Percentiles rank a stretch among this genome's conserved stretches.
Evolutionary conservation across 2,888 invertebrate genomes (phyloP).

Genomic region (Heteromurus nitidus): DNA sequence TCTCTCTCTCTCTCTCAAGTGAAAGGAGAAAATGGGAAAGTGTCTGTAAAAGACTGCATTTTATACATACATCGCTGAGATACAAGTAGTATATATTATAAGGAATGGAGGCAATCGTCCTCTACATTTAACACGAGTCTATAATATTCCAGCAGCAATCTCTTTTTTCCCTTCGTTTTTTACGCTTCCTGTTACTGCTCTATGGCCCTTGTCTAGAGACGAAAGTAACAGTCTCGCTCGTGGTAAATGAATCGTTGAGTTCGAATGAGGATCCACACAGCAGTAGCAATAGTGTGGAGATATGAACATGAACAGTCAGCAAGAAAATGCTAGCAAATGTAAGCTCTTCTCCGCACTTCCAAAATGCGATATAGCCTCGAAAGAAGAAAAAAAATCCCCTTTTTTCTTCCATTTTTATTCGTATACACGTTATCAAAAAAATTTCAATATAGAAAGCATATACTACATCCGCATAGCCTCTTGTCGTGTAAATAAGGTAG

Average conservation of each 20-base stretch:
- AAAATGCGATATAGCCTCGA: neutral
- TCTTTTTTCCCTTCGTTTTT: conserved; percentile 7
- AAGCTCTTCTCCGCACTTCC: neutral
- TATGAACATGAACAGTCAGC: conserved; percentile 18
- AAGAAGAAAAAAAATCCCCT: conserved; percentile 13
- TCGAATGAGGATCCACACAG: neutral
- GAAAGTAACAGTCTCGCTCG: neutral
- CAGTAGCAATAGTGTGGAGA: neutral
- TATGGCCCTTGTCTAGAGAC: neutral
- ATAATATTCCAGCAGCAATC: conserved; percentile 34
- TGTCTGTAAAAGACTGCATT: conserved; percentile 18
- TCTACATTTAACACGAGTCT: conserved; percentile 32
- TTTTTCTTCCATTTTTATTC: neutral
- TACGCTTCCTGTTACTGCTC: conserved; percentile 1
- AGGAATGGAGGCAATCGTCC: conserved; percentile 12
- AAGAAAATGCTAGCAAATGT: conserved; percentile 13
- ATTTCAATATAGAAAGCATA: neutral
- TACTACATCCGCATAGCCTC: neutral
- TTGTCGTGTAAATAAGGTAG: neutral
- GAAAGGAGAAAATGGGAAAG: conserved; percentile 19
- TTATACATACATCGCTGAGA: neutral
- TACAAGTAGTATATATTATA: neutral
- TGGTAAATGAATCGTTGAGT: neutral
- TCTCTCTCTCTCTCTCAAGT: conserved; percentile 5
- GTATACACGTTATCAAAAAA: neutral